Evolutionary conservation across 2,888 invertebrate genomes (phyloP), one percentile per base, ranked within the genome.

Genomic region (Sphecodes monilicornis): DNA sequence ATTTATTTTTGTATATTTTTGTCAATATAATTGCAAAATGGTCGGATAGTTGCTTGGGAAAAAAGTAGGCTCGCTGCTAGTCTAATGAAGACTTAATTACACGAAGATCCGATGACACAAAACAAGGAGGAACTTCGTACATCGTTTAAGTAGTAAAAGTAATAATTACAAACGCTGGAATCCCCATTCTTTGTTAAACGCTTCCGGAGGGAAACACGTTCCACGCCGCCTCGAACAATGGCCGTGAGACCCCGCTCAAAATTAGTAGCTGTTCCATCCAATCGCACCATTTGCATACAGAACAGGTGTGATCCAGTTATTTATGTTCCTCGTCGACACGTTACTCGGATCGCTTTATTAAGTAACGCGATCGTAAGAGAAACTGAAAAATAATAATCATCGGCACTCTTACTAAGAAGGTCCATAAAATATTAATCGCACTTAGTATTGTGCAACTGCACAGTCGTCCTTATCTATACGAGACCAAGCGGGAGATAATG

Each of bases 141-240:
- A n/a, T 26, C 43, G 22, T 66, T 75, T 66, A n/a, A 26, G 50
- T 32, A 66, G 75, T 75, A 64, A 75, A 66, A 75, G 75, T 66
- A n/a, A 36, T 57, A 68, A 72, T 68, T 68, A 22, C n/a, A 22
- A 64, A 50, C 26, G 32, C 22, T 43, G 18, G 36, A 46, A 73
- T 16, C 32, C 16, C 29, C 1, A 71, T 66, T 66, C 46, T 66
- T 70, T 29, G 70, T 32, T 68, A 68, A 68, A 68, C 39, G 39
- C 39, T 69, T 69, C 69, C 69, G 69, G 18, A 10, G 46, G 70
- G 41, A 29, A 46, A 71, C 46, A 46, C 29, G 43, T 26, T 18
- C 13, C 22, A 18, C 16, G 16, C 29, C n/a, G 16, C 4, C 22
- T 6, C 39, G 41, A 18, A 57, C 43, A 57, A 69, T 69, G 57